Percentiles rank a stretch among this genome's conserved stretches.
Evolutionary conservation across 2,888 invertebrate species (phyloP).

Genomic region (Polydrusus pterygomalis): DNA sequence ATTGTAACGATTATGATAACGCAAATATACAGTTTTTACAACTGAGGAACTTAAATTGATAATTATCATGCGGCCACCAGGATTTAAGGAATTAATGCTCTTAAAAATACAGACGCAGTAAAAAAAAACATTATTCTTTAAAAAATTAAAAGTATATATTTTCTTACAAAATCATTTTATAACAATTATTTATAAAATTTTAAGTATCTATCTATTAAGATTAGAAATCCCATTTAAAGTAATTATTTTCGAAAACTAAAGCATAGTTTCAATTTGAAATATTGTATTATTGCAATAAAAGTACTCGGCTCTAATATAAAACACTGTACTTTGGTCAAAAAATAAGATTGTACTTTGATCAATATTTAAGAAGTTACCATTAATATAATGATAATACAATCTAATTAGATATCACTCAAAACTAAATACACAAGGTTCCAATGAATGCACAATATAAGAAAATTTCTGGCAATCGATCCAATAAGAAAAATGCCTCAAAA

Average conservation of each 20-base stretch:
- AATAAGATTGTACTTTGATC: not conserved
- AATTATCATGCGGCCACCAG: no score
- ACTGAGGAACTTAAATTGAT: no score
- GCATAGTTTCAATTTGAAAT: not conserved
- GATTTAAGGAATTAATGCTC: no score
- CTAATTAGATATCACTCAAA: not conserved
- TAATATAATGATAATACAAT: constrained; percentile 17
- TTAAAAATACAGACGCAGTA: no score
- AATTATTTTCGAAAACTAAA: constrained; percentile 16
- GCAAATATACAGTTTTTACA: no score
- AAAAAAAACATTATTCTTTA: not conserved
- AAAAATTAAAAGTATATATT: not conserved
- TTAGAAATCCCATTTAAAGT: no score
- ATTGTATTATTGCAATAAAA: not conserved
- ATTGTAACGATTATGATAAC: no score
- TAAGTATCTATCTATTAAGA: no score
- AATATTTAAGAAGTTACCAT: not conserved
- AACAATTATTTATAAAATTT: not conserved
- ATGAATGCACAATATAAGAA: no score
- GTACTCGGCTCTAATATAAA: constrained; percentile 1
- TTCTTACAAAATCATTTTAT: constrained; percentile 1
- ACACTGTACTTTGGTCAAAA: not conserved
- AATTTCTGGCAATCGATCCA: no score
- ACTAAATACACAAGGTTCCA: not conserved
- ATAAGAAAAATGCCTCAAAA: no score